Evolutionary conservation across 35 echinoderm and acorn worm genomes (phyloP).

Genomic region (Lytechinus variegatus): DNA sequence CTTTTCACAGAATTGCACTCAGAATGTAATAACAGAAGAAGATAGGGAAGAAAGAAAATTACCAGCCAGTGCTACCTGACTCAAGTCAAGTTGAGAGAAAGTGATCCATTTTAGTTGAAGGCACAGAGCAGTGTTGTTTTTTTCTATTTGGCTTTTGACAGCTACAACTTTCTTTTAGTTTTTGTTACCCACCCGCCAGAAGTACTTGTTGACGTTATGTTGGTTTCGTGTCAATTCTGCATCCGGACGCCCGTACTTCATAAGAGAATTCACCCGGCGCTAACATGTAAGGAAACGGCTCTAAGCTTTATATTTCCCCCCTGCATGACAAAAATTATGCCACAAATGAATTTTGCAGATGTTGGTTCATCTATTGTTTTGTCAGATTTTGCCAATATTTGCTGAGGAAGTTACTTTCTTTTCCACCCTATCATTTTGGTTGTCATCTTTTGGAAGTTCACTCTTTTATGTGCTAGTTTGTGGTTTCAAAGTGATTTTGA

Average conservation of each 20-base stretch:
- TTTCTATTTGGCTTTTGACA: not conserved
- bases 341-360: slow-evolving; percentile 46
- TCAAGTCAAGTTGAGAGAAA: no score
- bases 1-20: not conserved
- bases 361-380: slow-evolving; percentile 34
- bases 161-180: not conserved
- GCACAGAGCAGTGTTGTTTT: no score
- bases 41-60: not conserved
- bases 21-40: not conserved
- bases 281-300: slow-evolving; percentile 41
- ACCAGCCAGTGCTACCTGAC: not conserved
- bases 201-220: slow-evolving; percentile 33
- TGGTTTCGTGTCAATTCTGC: slow-evolving; percentile 19
- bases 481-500: not conserved
- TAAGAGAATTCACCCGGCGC: slow-evolving; percentile 35
- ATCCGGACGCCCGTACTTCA: not conserved
- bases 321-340: slow-evolving; percentile 41
- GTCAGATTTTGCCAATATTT: slow-evolving; percentile 45
- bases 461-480: not conserved
- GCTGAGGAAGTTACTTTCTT: slow-evolving; percentile 26
- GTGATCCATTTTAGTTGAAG: no score
- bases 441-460: slow-evolving; percentile 3
- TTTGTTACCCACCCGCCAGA: slow-evolving; percentile 16
- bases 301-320: slow-evolving; percentile 46
- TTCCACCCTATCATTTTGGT: not conserved